A percentile compares a stretch with the other conserved stretches of the same genome.
phyloP scores from a whole-genome alignment of 1,140 invertebrate genomes.

The Aphaenogaster ashmeadi region DNA sequence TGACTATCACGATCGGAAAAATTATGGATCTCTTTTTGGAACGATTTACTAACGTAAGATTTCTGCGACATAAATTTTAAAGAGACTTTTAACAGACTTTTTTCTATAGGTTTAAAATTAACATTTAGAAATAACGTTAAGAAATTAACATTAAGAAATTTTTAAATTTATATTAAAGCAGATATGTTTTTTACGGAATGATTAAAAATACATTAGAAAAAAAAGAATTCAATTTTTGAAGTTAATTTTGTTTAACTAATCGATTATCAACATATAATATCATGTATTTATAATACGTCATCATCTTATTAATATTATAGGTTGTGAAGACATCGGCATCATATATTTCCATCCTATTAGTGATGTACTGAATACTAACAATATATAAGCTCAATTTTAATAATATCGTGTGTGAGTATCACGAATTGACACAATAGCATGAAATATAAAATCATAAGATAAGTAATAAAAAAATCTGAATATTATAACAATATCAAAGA shows the following conservation, averaged over 20 bases:
- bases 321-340: constrained; percentile 41
- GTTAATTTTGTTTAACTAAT: neutral
- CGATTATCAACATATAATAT: neutral
- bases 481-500: neutral
- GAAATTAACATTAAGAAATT: neutral
- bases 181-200: neutral
- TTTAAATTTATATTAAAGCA: neutral
- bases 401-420: neutral
- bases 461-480: neutral
- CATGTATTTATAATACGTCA: neutral
- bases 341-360: constrained; percentile 37
- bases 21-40: constrained; percentile 55
- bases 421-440: neutral
- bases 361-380: constrained; percentile 4
- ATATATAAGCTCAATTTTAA: neutral
- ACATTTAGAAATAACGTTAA: neutral
- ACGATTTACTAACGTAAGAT: constrained; percentile 52
- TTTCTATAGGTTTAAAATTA: too few relatives aligned
- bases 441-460: neutral
- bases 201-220: neutral
- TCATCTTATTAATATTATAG: constrained; percentile 11
- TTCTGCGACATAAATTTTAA: neutral
- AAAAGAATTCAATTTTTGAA: neutral
- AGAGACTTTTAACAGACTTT: neutral
- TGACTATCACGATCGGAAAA: constrained; percentile 51